Evolutionary conservation across 2,113 vertebrate species (phyloP), one percentile per base, ranked within the genome.

Genomic region (Hydropotes inermis): DNA sequence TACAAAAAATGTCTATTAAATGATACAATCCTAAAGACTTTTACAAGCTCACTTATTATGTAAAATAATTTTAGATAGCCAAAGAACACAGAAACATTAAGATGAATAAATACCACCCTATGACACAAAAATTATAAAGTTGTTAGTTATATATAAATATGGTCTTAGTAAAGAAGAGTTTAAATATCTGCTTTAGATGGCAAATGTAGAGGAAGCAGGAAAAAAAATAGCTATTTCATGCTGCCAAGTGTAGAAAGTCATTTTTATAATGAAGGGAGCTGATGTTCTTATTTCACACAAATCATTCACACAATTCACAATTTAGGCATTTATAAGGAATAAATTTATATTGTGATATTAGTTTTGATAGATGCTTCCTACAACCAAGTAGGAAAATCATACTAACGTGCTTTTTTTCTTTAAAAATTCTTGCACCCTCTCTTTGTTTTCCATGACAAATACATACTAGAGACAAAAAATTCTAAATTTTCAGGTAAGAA

Each of bases 1-100:
- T 83, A 97, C 16, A 98, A 98, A 98, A 98, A 97, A 93, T 95
- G 98, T 98, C 94, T 98, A 98, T 98, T 98, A 98, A 98, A 97
- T 95, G 96, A 98, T 98, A 98, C 6, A 97, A 97, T 95, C 91
- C 98, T 95, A 97, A 98, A 97, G 67, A 89, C 60, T 97, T 98
- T 98, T 83, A 39, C 47, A 96, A 98, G 96, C 43, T 98, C 85
- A 94, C 84, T 89, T 57, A 74, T 97, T 98, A 96, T 97, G 60
- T 15, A 4, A 95, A 60, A 92, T 47, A 58, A 95, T 67, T 97
- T 97, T 84, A 96, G 54, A 91, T n/a, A 61, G 36, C 5, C 27
- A 81, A 87, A 91, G 5, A 82, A 94, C 74, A 85, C 1, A 83
- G 91, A 95, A 23, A 95, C 91, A 94, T 33, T 93, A 27, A 28